Conservation (phyloP, 1,140 invertebrate genomes). For the Argopecten irradians region DNA sequence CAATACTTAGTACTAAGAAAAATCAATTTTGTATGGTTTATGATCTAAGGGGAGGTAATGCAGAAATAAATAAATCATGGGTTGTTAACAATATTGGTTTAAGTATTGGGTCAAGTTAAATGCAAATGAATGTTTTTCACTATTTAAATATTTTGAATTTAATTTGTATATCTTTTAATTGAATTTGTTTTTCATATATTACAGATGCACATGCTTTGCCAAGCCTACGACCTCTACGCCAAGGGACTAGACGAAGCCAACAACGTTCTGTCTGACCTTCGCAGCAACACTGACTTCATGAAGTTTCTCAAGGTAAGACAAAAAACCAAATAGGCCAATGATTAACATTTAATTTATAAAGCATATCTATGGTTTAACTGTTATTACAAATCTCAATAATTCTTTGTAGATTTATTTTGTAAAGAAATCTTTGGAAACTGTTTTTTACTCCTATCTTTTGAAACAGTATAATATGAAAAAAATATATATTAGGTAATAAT, state of each 20-base stretch:
- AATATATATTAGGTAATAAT: no score
- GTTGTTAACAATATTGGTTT: no score
- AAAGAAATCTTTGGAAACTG: background rate
- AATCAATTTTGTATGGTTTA: background rate
- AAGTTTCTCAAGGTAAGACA: constrained; percentile 63
- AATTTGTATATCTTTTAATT: background rate
- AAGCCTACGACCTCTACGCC: constrained; percentile 71
- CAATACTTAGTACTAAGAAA: no score
- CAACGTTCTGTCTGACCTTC: constrained; percentile 58
- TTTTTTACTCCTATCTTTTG: background rate
- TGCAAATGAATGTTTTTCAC: no score
- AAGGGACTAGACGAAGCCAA: constrained; percentile 67
- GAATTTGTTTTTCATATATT: constrained; percentile 32
- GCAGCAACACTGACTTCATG: constrained; percentile 66
- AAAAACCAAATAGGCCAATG: background rate
- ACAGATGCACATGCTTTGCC: constrained; percentile 70
- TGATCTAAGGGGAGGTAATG: background rate
- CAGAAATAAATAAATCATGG: no score
- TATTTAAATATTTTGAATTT: no score
- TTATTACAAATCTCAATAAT: background rate
- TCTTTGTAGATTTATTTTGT: background rate
- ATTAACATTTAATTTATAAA: background rate
- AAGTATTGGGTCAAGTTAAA: no score
- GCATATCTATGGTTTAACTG: background rate
- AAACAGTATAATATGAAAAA: background rate